Percentiles rank a stretch among this genome's conserved stretches.
These are phyloP conservation scores for Cotesia congregata DNA, from an alignment of 2,888 invertebrate species.

Conservation along the genomic window DNA sequence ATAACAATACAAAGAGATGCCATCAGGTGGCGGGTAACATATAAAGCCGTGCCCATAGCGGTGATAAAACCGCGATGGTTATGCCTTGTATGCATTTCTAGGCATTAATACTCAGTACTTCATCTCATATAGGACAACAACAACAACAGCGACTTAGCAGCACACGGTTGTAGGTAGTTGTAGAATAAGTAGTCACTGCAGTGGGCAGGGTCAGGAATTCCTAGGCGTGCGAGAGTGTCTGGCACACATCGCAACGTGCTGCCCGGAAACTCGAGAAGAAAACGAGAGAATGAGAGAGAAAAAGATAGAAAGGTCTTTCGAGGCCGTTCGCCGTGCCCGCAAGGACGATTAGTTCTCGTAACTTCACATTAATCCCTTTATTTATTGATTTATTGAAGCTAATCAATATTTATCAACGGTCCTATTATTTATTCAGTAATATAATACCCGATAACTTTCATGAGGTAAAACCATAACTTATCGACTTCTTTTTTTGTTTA, in stretches of 20 bases:
- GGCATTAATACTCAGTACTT: conserved; percentile 38
- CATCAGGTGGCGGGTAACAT: conserved; percentile 56
- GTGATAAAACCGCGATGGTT: conserved; percentile 17
- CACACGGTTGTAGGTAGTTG: conserved; percentile 29
- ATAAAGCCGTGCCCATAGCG: conserved; percentile 50
- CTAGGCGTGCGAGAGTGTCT: conserved; percentile 60
- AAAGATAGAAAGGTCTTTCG: conserved; percentile 50
- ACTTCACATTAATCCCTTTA: conserved; percentile 1
- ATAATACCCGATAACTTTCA: not conserved
- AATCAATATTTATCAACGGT: not conserved
- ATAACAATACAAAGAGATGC: conserved; percentile 45
- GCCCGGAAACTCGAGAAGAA: conserved; percentile 57
- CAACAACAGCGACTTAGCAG: not conserved
- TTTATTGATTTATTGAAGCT: conserved; percentile 5
- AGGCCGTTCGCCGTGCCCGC: conserved; percentile 62
- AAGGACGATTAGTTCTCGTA: conserved; percentile 55
- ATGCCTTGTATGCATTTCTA: conserved; percentile 14
- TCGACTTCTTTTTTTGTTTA: no score
- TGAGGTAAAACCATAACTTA: no score
- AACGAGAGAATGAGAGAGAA: conserved; percentile 5
- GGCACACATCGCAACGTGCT: conserved; percentile 57
- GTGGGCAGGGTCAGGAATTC: conserved; percentile 65
- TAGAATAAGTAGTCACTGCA: conserved; percentile 6
- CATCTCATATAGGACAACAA: not conserved
- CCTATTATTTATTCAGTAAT: not conserved